Evolutionary conservation across 2,113 vertebrate species (phyloP).

Genomic region (Cairina moschata): DNA sequence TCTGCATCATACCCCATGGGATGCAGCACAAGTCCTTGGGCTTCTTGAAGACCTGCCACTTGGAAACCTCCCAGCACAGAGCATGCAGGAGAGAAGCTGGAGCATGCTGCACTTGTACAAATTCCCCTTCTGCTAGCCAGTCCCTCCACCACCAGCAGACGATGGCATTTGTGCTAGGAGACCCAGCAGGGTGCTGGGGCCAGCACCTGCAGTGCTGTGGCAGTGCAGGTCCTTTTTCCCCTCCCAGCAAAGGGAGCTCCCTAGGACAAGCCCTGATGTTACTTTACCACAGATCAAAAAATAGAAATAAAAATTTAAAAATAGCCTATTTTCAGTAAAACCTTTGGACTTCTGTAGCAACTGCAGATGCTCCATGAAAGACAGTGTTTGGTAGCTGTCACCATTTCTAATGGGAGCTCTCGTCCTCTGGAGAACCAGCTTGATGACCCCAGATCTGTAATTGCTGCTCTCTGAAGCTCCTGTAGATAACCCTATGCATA

Average conservation of each 20-base stretch:
- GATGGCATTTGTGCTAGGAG: not conserved
- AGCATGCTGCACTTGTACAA: accelerated
- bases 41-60: not conserved
- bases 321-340: not conserved
- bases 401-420: not conserved
- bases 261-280: not conserved
- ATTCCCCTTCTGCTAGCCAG: accelerated
- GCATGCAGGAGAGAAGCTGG: not conserved
- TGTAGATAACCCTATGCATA: slow-evolving; percentile 12
- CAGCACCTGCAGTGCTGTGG: not conserved
- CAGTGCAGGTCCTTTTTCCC: not conserved
- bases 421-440: slow-evolving; percentile 10
- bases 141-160: not conserved
- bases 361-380: not conserved
- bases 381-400: not conserved
- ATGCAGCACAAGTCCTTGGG: not conserved
- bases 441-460: slow-evolving; percentile 26
- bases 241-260: accelerated
- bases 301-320: not conserved
- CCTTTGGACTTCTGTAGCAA: not conserved
- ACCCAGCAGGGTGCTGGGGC: accelerated
- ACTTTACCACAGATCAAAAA: not conserved
- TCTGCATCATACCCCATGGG: not conserved
- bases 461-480: not conserved
- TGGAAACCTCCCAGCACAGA: accelerated